phyloP scores from a whole-genome alignment of 2,888 invertebrate species.

The Meiosimyza platycephala region DNA sequence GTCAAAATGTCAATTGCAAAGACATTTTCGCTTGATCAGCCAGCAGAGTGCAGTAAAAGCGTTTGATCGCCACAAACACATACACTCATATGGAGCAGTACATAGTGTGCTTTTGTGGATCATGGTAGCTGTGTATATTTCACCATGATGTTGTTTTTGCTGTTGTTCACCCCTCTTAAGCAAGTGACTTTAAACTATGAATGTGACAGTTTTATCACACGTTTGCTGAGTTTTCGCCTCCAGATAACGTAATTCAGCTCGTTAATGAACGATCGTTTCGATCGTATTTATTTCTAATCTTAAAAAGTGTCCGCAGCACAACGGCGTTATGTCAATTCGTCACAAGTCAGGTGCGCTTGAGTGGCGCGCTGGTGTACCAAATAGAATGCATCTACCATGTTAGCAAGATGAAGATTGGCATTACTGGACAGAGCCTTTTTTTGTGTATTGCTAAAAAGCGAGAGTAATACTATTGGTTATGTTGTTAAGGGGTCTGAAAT shows the following conservation, averaged over 20 bases:
- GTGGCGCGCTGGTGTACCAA: background rate
- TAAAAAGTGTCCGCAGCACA: slow-evolving; percentile 5
- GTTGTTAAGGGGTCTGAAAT: too few species aligned
- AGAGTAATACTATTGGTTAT: too few species aligned
- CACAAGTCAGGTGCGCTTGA: slow-evolving; percentile 10
- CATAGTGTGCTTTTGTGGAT: background rate
- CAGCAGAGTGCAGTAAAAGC: slow-evolving; percentile 13
- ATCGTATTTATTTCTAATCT: slow-evolving; percentile 9
- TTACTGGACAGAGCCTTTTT: too few species aligned
- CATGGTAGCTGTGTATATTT: background rate
- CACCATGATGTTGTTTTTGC: slow-evolving; percentile 7
- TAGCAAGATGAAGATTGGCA: too few species aligned
- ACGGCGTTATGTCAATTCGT: slow-evolving; percentile 23
- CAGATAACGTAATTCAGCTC: slow-evolving; percentile 17
- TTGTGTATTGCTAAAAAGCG: too few species aligned
- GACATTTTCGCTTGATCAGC: slow-evolving; percentile 64
- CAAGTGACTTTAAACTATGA: background rate
- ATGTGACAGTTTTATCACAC: slow-evolving; percentile 23
- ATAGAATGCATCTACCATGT: too few species aligned
- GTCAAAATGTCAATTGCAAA: slow-evolving; percentile 63
- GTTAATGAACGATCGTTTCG: slow-evolving; percentile 8
- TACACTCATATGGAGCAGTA: background rate
- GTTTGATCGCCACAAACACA: too few species aligned
- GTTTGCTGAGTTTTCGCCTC: slow-evolving; percentile 18
- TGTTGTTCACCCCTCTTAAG: background rate